Base-by-base conservation (phyloP, 2,888 invertebrate genomes). In the Hirudinaria manillensis region DNA sequence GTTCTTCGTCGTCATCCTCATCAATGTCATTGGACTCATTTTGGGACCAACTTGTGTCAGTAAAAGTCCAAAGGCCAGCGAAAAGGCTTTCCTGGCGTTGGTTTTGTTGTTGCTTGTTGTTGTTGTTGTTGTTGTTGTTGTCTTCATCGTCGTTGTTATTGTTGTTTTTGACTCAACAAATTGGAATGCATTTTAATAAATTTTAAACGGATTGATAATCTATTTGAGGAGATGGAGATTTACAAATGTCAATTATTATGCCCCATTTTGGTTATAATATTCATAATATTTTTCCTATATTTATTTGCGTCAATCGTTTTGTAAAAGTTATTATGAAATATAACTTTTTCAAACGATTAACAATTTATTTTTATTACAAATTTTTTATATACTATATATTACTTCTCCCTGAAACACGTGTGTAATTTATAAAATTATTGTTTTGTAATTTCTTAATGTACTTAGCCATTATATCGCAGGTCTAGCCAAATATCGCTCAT, bases 401-500 rank as follows among this genome's bases (percentile, higher is more conserved):
- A n/a, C n/a, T n/a, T n/a, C n/a, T n/a, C n/a, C n/a, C n/a, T n/a
- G n/a, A n/a, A n/a, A n/a, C n/a, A n/a, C n/a, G n/a, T n/a, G n/a
- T 53, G 13, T 53, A 53, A 21, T 53, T 16, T 16, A 53, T 53
- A 53, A 53, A 53, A 53, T 53, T 53, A 13, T 21, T 16, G 13
- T 16, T 13, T 21, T 53, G 53, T 53, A 16, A 16, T 16, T 53
- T 16, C 21, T 13, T 16, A 21, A 53, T 16, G 13, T 53, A 16
- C 21, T 53, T 53, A 53, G 21, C 53, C 53, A 16, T 53, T 53
- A 13, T 53, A 53, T 21, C 53, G 24, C 68, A 68, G 68, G 6
- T 34, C 68, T 1, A 34, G 6, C 68, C 68, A 68, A 34, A 34
- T 68, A 32, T 34, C 68, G n/a, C 19, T 68, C 32, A n/a, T 68